Base-by-base conservation (phyloP, 2,797 vertebrate genomes). In the Sebastiscus albofasciatus region DNA sequence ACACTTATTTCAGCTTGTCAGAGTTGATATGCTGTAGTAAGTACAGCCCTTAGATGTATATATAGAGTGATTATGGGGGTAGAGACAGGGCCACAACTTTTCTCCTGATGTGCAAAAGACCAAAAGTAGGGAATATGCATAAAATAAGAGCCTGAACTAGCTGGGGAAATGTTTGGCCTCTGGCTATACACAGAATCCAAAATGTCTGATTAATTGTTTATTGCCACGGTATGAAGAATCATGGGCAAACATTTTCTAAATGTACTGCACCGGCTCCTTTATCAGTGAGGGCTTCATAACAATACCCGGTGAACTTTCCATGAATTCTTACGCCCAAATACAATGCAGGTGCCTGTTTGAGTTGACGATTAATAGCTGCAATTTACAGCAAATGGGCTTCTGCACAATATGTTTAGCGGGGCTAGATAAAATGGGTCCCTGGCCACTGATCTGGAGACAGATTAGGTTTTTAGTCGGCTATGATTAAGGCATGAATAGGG, bases 401-500 rank as follows among this genome's bases (percentile, higher is more conserved):
- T 81, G 89, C 87, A 90, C 88, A 93, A 92, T 91, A 92, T 93
- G 93, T 94, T 95, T 94, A 92, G 91, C 66, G 29, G 72, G 74
- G 89, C 90, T 71, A 87, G 91, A 91, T 87, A 91, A 93, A 94
- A 93, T 90, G 89, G 88, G 91, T 94, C 94, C 92, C 92, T 86
- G 90, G 91, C 89, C 92, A 88, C 90, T 92, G 94, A 95, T 95
- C 90, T 93, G 91, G 89, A 95, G 92, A 92, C 81, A 91, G 90
- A 93, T 94, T 93, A 92, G 88, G 91, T 90, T 93, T 93, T 92
- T 92, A 93, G 92, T 92, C 80, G 18, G 87, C 87, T 87, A 91
- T 93, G 91, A 93, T 94, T 93, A 94, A 93, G 91, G 91, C 89
- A 90, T 91, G 89, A 91, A 90, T 81, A 84, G 86, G 89, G 81